A percentile compares a stretch with the other conserved stretches of the same genome.
Evolutionary conservation across 2,797 vertebrate genomes (phyloP).

Genomic region (Gymnothorax reevesii): DNA sequence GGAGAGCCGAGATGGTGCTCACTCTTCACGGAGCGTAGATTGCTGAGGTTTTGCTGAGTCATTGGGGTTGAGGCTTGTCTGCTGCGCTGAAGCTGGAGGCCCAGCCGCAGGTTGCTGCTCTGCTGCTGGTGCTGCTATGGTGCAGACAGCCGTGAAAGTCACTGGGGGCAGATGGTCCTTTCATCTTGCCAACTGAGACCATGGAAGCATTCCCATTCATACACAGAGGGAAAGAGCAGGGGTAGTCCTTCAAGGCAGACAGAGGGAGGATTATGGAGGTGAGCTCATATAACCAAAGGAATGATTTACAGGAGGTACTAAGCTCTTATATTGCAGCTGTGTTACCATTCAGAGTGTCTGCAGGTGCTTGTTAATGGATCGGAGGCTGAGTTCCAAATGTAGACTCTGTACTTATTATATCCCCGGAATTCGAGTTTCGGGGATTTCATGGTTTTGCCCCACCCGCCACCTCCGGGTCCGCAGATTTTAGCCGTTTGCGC

Average conservation of each 20-base stretch:
- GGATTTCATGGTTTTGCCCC: no score
- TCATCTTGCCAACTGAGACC: background rate
- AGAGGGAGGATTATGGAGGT: background rate
- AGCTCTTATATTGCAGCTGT: background rate
- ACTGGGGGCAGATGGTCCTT: background rate
- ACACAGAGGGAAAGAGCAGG: background rate
- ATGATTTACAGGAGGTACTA: background rate
- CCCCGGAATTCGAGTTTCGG: no score
- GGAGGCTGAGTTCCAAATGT: background rate
- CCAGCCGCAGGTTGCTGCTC: background rate
- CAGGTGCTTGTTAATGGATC: background rate
- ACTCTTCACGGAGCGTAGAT: background rate
- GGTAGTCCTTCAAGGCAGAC: background rate
- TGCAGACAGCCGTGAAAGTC: background rate
- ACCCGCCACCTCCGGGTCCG: no score
- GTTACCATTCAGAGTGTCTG: background rate
- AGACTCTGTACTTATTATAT: background rate
- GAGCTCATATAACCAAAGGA: background rate
- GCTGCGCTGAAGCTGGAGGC: slow-evolving; percentile 8
- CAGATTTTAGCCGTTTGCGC: no score
- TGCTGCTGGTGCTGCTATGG: background rate
- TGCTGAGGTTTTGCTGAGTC: slow-evolving; percentile 21
- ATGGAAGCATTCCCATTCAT: background rate
- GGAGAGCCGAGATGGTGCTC: slow-evolving; percentile 15
- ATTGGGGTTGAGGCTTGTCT: slow-evolving; percentile 21